These are phyloP conservation scores for Phania funesta DNA, from an alignment of 2,888 invertebrate species.

Conservation along the genomic window DNA sequence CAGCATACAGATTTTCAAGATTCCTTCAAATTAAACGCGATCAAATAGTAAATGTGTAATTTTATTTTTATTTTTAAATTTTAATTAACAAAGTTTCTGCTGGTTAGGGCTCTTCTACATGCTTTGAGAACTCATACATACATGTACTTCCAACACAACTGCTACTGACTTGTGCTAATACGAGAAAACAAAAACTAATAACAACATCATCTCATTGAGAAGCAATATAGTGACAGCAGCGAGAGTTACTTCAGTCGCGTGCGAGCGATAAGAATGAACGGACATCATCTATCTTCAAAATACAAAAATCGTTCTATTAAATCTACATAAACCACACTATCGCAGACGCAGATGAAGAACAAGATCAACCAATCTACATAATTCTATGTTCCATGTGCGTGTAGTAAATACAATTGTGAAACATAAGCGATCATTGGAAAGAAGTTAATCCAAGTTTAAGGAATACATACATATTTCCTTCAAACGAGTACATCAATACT, in stretches of 20 bases:
- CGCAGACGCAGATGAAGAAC: not conserved
- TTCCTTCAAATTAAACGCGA: conserved; percentile 25
- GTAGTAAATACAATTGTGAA: conserved; percentile 3
- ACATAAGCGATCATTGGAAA: conserved; percentile 15
- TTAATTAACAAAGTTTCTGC: conserved; percentile 43
- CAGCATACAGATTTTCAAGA: conserved; percentile 28
- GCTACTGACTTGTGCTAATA: conserved; percentile 13
- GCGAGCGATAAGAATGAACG: conserved; percentile 63
- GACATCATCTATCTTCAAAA: conserved; percentile 40
- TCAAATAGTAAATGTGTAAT: not conserved
- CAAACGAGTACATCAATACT: not conserved
- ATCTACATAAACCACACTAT: conserved; percentile 3
- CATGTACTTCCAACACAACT: conserved; percentile 17
- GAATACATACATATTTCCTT: not conserved
- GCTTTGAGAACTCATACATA: conserved; percentile 22
- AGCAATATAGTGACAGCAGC: conserved; percentile 50
- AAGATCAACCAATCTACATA: conserved; percentile 19
- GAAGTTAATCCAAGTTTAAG: not conserved
- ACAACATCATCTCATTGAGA: conserved; percentile 53
- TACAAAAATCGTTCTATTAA: conserved; percentile 22
- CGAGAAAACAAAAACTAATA: conserved; percentile 32
- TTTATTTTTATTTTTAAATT: not conserved
- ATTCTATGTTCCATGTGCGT: conserved; percentile 9
- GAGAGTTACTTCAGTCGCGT: conserved; percentile 66
- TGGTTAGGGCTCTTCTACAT: conserved; percentile 23